Conservation (phyloP, 2,888 invertebrate species). For the Polylopha cassiicola region DNA sequence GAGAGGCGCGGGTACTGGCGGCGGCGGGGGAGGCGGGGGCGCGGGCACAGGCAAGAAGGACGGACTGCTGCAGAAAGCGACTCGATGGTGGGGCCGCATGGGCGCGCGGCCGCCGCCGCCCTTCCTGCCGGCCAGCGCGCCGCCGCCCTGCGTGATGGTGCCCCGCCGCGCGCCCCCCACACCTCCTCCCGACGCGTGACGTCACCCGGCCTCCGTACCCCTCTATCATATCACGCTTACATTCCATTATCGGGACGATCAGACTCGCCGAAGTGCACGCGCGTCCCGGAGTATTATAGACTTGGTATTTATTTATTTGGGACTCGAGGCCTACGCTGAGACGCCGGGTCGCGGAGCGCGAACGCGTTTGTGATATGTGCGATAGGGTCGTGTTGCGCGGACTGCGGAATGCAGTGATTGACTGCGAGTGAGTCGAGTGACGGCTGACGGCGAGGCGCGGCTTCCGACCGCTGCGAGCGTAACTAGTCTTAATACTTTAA, state of each 20-base stretch:
- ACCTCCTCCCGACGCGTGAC: slow-evolving; percentile 46
- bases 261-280: slow-evolving; percentile 53
- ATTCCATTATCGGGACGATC: slow-evolving; percentile 73
- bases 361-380: slow-evolving; percentile 44
- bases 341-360: slow-evolving; percentile 33
- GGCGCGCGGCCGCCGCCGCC: slow-evolving; percentile 58
- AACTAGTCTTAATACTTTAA: slow-evolving; percentile 53
- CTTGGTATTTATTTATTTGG: slow-evolving; percentile 74
- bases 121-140: slow-evolving; percentile 42
- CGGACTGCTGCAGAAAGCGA: slow-evolving; percentile 73
- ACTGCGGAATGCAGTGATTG: slow-evolving; percentile 22
- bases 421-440: slow-evolving; percentile 25
- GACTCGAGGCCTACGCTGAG: slow-evolving; percentile 36
- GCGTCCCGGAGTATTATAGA: slow-evolving; percentile 69
- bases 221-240: slow-evolving; percentile 68
- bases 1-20: slow-evolving; percentile 31
- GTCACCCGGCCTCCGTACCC: slow-evolving; percentile 36
- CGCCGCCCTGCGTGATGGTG: slow-evolving; percentile 53
- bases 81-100: slow-evolving; percentile 74
- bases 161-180: slow-evolving; percentile 39
- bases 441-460: slow-evolving; percentile 29
- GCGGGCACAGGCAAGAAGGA: slow-evolving; percentile 56
- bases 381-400: slow-evolving; percentile 34
- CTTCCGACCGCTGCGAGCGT: slow-evolving; percentile 31
- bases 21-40: slow-evolving; percentile 31